A percentile compares a stretch with the other conserved stretches of the same genome.
phyloP scores from a whole-genome alignment of 2,888 invertebrate species.

The Maniola hyperantus region DNA sequence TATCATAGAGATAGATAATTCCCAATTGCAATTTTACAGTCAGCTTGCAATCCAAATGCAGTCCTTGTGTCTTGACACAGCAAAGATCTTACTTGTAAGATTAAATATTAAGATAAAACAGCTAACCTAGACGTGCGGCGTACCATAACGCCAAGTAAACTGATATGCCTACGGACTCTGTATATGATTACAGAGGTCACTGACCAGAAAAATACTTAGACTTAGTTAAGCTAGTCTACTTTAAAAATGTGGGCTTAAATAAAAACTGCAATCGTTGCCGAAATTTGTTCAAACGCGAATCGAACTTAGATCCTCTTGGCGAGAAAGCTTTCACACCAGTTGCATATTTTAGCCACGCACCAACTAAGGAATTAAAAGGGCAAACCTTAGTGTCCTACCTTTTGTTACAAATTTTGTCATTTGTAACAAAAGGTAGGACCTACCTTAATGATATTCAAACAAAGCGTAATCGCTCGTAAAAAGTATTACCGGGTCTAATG shows the following conservation, averaged over 20 bases:
- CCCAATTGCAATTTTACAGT: no score
- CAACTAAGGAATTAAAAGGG: background rate
- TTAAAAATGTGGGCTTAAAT: background rate
- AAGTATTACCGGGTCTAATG: slow-evolving; percentile 81
- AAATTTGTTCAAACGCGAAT: background rate
- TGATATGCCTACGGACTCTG: background rate
- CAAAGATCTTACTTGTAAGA: no score
- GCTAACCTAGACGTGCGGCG: slow-evolving; percentile 3
- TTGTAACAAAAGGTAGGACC: no score
- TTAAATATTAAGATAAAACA: background rate
- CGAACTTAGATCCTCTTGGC: background rate
- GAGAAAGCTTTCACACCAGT: no score
- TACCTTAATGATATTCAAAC: slow-evolving; percentile 11
- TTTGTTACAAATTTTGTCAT: slow-evolving; percentile 2
- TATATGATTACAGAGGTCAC: background rate
- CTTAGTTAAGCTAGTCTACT: background rate
- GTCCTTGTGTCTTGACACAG: no score
- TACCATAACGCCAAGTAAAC: background rate
- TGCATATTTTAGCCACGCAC: background rate
- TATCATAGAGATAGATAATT: no score
- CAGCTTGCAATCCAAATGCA: no score
- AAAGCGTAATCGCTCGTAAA: slow-evolving; percentile 18
- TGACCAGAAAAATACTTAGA: background rate
- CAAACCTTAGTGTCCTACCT: background rate
- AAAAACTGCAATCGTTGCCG: no score